A percentile compares a stretch with the other conserved stretches of the same genome.
Conservation (phyloP, 2,113 vertebrate species). For the cat (Felis catus) region DNA sequence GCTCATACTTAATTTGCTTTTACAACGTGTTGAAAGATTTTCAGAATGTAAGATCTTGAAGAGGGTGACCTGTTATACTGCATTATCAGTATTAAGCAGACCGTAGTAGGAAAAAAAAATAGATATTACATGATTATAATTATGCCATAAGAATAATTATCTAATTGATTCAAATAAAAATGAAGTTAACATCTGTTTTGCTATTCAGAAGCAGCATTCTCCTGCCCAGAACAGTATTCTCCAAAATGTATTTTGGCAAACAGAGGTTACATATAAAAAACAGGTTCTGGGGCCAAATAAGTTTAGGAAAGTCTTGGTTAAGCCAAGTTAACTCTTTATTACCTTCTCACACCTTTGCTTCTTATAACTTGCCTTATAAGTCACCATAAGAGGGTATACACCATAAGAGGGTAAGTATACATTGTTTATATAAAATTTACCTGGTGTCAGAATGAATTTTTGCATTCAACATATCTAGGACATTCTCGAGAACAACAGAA, state of each 20-base stretch:
- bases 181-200: background rate
- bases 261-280: background rate
- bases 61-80: background rate
- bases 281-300: background rate
- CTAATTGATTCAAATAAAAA: constrained; percentile 1
- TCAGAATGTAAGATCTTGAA: background rate
- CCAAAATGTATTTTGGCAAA: background rate
- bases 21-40: background rate
- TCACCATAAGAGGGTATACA: background rate
- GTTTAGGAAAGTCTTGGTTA: background rate
- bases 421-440: background rate
- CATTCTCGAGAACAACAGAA: background rate
- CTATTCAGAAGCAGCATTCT: background rate
- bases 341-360: background rate
- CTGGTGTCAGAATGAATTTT: background rate
- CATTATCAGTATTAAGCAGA: background rate
- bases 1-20: background rate
- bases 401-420: background rate
- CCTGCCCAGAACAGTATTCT: background rate
- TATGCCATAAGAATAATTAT: background rate
- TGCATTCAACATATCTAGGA: background rate
- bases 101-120: background rate
- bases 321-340: background rate
- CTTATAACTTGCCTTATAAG: background rate
- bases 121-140: background rate